phyloP scores from a whole-genome alignment of 2,888 invertebrate species.

The Tetranychus piercei region DNA sequence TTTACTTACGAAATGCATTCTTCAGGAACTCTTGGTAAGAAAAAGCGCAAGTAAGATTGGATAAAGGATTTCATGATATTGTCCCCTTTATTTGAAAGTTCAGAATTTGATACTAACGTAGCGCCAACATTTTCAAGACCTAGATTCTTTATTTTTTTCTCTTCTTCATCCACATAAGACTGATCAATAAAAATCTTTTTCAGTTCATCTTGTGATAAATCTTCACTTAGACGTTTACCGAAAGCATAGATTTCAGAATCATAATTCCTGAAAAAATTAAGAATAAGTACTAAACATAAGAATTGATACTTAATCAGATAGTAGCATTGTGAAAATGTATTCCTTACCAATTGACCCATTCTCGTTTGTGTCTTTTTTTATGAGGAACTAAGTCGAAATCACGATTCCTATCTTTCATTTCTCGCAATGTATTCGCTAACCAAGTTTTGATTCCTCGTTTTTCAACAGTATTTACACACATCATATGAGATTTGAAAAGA shows the following conservation, averaged over 20 bases:
- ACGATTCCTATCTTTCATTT: constrained; percentile 18
- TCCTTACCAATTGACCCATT: constrained; percentile 18
- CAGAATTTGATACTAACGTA: constrained; percentile 46
- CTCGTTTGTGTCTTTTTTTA: constrained; percentile 5
- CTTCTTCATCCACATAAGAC: constrained; percentile 55
- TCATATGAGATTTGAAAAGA: not conserved
- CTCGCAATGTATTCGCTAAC: constrained; percentile 7
- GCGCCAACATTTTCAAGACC: constrained; percentile 40
- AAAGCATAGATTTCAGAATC: constrained; percentile 72
- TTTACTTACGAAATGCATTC: constrained; percentile 46
- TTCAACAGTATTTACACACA: not conserved
- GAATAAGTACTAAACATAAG: not conserved
- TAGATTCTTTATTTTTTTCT: constrained; percentile 46
- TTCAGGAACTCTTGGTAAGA: constrained; percentile 52
- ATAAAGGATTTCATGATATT: constrained; percentile 47
- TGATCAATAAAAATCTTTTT: constrained; percentile 58
- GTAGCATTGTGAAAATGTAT: not conserved
- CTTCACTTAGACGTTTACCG: constrained; percentile 61
- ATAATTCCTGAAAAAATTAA: constrained; percentile 47
- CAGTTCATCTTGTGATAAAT: constrained; percentile 51
- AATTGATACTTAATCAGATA: not conserved
- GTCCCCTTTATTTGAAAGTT: constrained; percentile 49
- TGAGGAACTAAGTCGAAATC: constrained; percentile 13
- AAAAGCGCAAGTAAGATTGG: constrained; percentile 46
- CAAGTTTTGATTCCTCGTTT: not conserved